Conservation (phyloP, 2,113 vertebrate species). For the Scophthalmus maximus region DNA sequence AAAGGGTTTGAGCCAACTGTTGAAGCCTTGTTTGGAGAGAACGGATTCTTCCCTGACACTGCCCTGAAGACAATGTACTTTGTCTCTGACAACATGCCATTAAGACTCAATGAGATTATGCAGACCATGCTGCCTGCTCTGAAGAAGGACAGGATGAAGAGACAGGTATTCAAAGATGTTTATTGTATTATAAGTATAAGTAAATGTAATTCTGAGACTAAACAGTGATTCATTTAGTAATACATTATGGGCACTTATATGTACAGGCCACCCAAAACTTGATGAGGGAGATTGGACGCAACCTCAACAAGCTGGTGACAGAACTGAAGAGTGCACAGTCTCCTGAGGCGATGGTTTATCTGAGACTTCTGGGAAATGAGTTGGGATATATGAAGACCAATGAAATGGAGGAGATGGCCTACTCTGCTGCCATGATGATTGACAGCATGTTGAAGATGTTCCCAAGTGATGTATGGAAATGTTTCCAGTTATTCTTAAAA, state of each 20-base stretch:
- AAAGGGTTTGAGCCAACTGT: constrained; percentile 92
- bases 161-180: constrained; percentile 70
- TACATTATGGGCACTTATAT: not conserved
- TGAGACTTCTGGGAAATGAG: constrained; percentile 91
- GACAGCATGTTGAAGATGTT: constrained; percentile 78
- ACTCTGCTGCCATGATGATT: constrained; percentile 70
- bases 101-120: constrained; percentile 83
- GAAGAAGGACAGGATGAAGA: constrained; percentile 76
- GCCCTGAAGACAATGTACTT: constrained; percentile 90
- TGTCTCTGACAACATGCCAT: constrained; percentile 86
- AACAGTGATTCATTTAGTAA: no score
- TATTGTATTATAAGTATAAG: no score
- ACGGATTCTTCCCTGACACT: constrained; percentile 94
- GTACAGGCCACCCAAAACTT: constrained; percentile 81
- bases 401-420: constrained; percentile 83
- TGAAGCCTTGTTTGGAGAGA: constrained; percentile 91
- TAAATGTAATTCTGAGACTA: no score
- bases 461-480: constrained; percentile 73
- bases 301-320: constrained; percentile 85
- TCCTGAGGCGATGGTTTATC: constrained; percentile 91
- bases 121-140: constrained; percentile 84
- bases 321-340: constrained; percentile 81
- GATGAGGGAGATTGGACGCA: constrained; percentile 83
- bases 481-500: not conserved
- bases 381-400: constrained; percentile 89